These are phyloP conservation scores for Lytechinus variegatus DNA, from an alignment of 35 echinoderm and acorn worm genomes.

Conservation along the genomic window DNA sequence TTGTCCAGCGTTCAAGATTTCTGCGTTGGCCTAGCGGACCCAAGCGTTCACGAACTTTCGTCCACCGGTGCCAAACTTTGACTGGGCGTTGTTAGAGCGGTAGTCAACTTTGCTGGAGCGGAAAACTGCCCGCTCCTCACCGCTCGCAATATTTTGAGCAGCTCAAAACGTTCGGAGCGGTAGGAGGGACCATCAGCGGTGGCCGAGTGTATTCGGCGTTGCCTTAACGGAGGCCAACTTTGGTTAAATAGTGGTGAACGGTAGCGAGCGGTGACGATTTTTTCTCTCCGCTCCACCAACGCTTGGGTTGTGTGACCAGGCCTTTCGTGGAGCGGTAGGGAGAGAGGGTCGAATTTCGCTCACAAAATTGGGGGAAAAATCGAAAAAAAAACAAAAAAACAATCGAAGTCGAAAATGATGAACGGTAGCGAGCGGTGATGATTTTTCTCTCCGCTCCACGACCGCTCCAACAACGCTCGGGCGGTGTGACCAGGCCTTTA, in stretches of 20 bases:
- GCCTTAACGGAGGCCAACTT: neutral
- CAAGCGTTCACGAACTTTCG: constrained; percentile 38
- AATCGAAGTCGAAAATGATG: too few relatives aligned
- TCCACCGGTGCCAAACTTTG: constrained; percentile 37
- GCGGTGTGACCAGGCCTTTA: too few relatives aligned
- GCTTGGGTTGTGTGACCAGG: too few relatives aligned
- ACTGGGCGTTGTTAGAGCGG: constrained; percentile 38
- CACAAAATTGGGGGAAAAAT: too few relatives aligned
- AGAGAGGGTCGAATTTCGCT: too few relatives aligned
- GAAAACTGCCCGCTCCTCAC: constrained; percentile 36
- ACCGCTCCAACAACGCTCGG: too few relatives aligned
- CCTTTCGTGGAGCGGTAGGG: too few relatives aligned
- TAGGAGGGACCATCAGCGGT: constrained; percentile 19
- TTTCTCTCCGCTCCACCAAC: neutral
- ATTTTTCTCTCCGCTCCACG: too few relatives aligned
- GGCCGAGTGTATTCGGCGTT: neutral
- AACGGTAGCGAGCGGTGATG: too few relatives aligned
- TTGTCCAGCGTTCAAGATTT: constrained; percentile 37
- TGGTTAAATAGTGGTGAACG: neutral
- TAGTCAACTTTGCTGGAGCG: constrained; percentile 31
- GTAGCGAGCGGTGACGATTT: neutral
- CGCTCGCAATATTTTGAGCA: constrained; percentile 38
- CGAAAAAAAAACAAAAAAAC: too few relatives aligned
- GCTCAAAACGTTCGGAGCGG: constrained; percentile 44
- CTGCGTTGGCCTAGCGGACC: constrained; percentile 40